A percentile compares a stretch with the other conserved stretches of the same genome.
Conservation (phyloP, 1,140 invertebrate species). For the Phymastichus coffea region DNA sequence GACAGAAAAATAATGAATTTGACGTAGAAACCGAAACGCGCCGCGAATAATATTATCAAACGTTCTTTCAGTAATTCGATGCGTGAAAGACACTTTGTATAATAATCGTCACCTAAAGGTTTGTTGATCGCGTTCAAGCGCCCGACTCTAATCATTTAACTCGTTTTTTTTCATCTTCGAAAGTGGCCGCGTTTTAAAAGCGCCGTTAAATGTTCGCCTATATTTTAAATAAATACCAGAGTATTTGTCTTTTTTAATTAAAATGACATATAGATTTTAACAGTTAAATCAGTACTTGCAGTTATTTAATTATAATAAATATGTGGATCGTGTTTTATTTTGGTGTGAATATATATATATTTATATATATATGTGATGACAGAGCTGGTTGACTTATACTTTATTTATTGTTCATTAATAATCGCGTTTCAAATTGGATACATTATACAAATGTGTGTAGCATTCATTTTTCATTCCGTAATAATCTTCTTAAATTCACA, state of each 20-base stretch:
- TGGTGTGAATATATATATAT: not conserved
- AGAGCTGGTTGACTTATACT: no score
- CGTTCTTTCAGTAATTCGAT: slow-evolving; percentile 42
- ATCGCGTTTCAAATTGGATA: slow-evolving; percentile 27
- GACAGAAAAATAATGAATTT: slow-evolving; percentile 35
- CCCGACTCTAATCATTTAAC: not conserved
- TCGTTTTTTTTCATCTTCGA: not conserved
- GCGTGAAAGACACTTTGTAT: slow-evolving; percentile 51
- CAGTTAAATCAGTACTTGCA: no score
- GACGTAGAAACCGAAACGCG: no score
- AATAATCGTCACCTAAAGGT: slow-evolving; percentile 17
- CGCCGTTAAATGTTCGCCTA: not conserved
- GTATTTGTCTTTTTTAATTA: not conserved
- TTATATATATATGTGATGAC: not conserved
- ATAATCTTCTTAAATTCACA: slow-evolving; percentile 7
- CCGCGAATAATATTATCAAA: slow-evolving; percentile 47
- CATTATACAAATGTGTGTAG: slow-evolving; percentile 27
- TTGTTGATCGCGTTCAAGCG: not conserved
- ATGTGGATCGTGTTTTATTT: not conserved
- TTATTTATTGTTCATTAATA: slow-evolving; percentile 25
- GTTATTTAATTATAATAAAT: no score
- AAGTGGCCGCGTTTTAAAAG: no score
- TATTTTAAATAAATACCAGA: no score
- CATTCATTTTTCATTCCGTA: slow-evolving; percentile 10
- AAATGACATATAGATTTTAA: slow-evolving; percentile 1